Conservation (phyloP, 2,888 invertebrate genomes). For the Anthrax anthrax region DNA sequence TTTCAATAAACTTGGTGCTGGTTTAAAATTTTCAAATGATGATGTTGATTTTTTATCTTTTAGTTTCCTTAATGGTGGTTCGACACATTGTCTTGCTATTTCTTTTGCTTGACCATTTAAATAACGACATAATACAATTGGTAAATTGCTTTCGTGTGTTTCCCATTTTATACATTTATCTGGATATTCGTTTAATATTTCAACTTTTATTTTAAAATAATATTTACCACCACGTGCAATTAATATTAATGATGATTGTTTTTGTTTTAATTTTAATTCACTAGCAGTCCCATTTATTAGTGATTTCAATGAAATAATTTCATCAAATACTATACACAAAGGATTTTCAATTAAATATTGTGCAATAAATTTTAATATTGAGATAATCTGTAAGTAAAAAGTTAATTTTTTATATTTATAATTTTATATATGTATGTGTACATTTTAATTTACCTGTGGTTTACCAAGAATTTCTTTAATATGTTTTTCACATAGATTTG, state of each 20-base stretch:
- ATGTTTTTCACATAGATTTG: constrained; percentile 46
- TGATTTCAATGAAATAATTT: constrained; percentile 46
- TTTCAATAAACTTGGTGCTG: constrained; percentile 45
- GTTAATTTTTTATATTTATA: not conserved
- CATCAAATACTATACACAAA: constrained; percentile 55
- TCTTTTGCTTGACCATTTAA: constrained; percentile 51
- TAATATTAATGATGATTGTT: constrained; percentile 43
- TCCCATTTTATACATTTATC: constrained; percentile 34
- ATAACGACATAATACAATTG: constrained; percentile 43
- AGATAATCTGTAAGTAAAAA: constrained; percentile 39
- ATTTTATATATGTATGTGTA: not conserved
- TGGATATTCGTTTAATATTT: constrained; percentile 52
- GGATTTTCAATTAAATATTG: constrained; percentile 55
- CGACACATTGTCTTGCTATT: constrained; percentile 51
- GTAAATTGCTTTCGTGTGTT: constrained; percentile 49
- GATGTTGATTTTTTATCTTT: constrained; percentile 24
- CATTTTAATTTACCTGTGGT: constrained; percentile 42
- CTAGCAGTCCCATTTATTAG: constrained; percentile 35
- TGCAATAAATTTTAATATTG: constrained; percentile 43
- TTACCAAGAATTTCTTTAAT: constrained; percentile 42
- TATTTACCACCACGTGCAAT: constrained; percentile 45
- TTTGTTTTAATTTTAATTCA: constrained; percentile 52
- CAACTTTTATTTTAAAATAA: constrained; percentile 42
- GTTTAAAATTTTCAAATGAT: constrained; percentile 40
- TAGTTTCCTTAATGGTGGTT: constrained; percentile 40